These are phyloP conservation scores for Ceuthmochares aereus DNA, from an alignment of 2,113 vertebrate genomes.

Conservation along the genomic window DNA sequence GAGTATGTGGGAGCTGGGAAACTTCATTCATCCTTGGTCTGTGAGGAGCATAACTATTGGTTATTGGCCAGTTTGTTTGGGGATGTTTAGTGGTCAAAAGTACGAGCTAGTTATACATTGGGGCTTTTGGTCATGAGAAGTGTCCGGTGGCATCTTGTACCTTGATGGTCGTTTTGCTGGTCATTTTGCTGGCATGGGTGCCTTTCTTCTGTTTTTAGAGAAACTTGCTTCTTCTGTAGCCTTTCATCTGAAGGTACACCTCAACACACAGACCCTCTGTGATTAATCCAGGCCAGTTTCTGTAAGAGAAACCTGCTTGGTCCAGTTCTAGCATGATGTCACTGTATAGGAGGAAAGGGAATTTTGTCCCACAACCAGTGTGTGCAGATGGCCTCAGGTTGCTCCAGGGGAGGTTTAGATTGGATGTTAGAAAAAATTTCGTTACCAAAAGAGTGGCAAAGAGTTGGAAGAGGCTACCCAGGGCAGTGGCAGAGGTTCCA, in stretches of 20 bases:
- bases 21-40: neutral
- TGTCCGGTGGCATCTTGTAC: neutral
- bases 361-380: neutral
- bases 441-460: no score
- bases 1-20: neutral
- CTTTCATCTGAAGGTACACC: neutral
- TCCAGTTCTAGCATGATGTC: neutral
- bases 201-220: neutral
- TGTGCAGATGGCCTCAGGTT: neutral
- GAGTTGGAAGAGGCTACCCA: no score
- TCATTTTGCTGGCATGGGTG: neutral
- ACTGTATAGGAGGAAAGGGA: neutral
- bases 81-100: neutral
- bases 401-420: no score
- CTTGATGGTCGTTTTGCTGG: neutral
- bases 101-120: neutral
- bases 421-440: no score
- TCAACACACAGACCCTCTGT: neutral
- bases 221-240: neutral
- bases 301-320: neutral
- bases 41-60: neutral
- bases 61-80: neutral
- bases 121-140: neutral
- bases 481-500: no score
- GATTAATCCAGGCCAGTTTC: neutral